Conservation (phyloP, 2,797 vertebrate species). For the Pitangus sulphuratus region DNA sequence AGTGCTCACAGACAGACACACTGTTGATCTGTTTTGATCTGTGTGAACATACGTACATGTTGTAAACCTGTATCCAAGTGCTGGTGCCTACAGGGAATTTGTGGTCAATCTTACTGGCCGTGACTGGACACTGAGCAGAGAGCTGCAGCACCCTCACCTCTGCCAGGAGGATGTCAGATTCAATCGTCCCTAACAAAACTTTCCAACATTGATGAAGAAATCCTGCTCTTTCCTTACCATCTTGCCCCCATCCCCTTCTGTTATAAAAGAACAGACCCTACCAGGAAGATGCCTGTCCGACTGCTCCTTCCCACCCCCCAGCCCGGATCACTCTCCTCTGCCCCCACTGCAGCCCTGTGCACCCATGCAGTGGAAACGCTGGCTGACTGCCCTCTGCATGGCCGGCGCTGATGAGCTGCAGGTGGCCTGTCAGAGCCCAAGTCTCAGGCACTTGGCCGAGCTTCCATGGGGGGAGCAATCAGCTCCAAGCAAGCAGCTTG, state of each 20-base stretch:
- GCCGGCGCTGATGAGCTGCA: slow-evolving; percentile 22
- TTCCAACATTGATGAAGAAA: not conserved
- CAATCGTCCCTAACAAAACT: not conserved
- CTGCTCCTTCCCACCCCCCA: not conserved
- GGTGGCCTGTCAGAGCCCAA: not conserved
- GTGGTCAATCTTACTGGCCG: fast-evolving
- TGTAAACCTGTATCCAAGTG: not conserved
- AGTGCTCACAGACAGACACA: not conserved
- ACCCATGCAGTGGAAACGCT: not conserved
- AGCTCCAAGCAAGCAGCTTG: not conserved
- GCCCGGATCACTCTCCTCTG: not conserved
- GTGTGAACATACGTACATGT: fast-evolving
- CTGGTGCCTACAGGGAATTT: fast-evolving
- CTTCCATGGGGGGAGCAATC: not conserved
- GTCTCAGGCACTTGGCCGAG: not conserved
- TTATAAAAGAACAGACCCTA: not conserved
- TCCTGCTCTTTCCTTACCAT: not conserved
- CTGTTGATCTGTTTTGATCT: not conserved
- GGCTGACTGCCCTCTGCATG: not conserved
- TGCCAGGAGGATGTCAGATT: not conserved
- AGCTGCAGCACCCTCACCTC: not conserved
- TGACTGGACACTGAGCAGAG: not conserved
- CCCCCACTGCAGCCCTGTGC: not conserved
- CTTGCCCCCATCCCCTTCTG: fast-evolving
- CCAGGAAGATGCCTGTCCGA: not conserved